Evolutionary conservation across 35 echinoderm and acorn worm species (phyloP).

Genomic region (Eucidaris tribuloides): DNA sequence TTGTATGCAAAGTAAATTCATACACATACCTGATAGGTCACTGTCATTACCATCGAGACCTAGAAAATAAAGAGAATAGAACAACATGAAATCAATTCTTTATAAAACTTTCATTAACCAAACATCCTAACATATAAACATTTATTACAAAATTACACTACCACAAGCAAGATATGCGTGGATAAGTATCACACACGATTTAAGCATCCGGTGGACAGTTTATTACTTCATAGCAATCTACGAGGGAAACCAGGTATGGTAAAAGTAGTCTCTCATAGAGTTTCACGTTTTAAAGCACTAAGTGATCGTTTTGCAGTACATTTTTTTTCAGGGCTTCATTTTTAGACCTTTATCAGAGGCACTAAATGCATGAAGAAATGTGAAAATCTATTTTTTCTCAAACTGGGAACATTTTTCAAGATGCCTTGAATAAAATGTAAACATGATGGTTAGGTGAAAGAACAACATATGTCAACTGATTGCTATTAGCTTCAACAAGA

Average conservation of each 20-base stretch:
- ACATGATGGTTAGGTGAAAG: no score
- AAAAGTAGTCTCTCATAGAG: no score
- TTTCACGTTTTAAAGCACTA: no score
- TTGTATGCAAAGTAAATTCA: not conserved
- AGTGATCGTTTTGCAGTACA: no score
- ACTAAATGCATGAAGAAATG: no score
- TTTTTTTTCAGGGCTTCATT: no score
- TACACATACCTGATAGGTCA: conserved; percentile 48
- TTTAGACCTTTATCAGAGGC: no score
- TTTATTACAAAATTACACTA: not conserved
- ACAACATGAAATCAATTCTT: not conserved
- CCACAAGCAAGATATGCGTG: not conserved
- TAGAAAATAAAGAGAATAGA: not conserved
- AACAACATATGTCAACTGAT: no score
- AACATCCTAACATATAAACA: not conserved
- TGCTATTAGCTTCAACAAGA: not conserved
- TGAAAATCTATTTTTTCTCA: no score
- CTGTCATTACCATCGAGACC: conserved; percentile 63
- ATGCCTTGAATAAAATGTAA: no score
- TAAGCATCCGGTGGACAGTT: not conserved
- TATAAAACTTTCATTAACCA: not conserved
- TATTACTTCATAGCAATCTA: not conserved
- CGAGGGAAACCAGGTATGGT: no score
- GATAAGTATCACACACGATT: not conserved
- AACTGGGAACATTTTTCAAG: no score